Conservation (phyloP, 2,888 invertebrate species). For the Odiellus spinosus region DNA sequence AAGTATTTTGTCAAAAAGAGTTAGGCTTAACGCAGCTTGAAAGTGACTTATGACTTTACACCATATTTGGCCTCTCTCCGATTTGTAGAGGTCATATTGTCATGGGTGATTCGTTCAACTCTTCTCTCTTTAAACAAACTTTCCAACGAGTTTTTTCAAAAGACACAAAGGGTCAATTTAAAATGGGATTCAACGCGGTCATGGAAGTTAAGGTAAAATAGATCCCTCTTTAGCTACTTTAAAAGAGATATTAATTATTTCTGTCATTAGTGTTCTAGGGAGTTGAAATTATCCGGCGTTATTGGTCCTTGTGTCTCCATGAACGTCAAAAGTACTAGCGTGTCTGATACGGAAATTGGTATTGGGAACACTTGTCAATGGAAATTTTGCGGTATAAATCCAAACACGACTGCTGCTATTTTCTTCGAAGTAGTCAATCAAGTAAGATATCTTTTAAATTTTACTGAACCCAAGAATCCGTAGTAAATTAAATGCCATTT, state of each 20-base stretch:
- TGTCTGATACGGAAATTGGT: slow-evolving; percentile 94
- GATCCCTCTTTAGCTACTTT: no score
- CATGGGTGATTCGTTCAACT: slow-evolving; percentile 98
- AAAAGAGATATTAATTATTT: not conserved
- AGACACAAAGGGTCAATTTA: slow-evolving; percentile 72
- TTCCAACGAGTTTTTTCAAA: slow-evolving; percentile 93
- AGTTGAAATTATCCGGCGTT: slow-evolving; percentile 84
- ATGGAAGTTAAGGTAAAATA: slow-evolving; percentile 64
- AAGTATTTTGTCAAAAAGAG: no score
- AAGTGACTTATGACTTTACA: no score
- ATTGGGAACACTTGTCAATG: slow-evolving; percentile 95
- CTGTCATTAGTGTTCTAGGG: slow-evolving; percentile 54
- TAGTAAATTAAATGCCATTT: no score
- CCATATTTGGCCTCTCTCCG: no score
- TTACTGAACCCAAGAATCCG: no score
- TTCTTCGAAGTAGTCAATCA: slow-evolving; percentile 74
- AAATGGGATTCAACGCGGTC: slow-evolving; percentile 97
- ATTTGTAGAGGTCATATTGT: slow-evolving; percentile 93
- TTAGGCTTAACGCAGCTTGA: no score
- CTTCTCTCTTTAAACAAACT: slow-evolving; percentile 95
- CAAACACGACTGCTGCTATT: slow-evolving; percentile 77
- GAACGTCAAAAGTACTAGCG: slow-evolving; percentile 75
- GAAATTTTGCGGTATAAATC: slow-evolving; percentile 90
- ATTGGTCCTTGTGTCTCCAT: slow-evolving; percentile 92
- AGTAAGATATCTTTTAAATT: no score